phyloP scores from a whole-genome alignment of 2,113 vertebrate species.

The Podocnemis expansa region DNA sequence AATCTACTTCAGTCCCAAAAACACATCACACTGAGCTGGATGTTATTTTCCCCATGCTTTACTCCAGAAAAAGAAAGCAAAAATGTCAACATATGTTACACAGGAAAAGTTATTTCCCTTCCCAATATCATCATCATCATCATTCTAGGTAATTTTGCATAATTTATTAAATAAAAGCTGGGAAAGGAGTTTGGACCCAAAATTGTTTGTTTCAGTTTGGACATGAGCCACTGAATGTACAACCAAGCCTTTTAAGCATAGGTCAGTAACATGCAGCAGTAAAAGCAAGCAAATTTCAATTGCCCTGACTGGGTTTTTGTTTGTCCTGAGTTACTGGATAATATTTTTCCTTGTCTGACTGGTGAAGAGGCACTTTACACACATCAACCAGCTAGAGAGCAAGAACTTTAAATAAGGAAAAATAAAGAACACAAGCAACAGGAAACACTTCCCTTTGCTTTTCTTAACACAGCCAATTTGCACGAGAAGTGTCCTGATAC shows the following conservation, averaged over 20 bases:
- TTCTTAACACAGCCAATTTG: neutral
- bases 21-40: neutral
- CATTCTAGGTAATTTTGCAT: neutral
- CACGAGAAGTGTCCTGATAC: neutral
- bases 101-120: neutral
- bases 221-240: neutral
- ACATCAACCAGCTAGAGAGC: neutral
- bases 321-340: neutral
- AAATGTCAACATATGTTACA: neutral
- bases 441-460: neutral
- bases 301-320: neutral
- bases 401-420: too few relatives aligned
- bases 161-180: neutral
- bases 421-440: neutral
- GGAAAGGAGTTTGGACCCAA: neutral
- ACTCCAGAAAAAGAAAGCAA: neutral
- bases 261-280: neutral
- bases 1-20: neutral
- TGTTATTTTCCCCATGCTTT: neutral
- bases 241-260: rapidly evolving
- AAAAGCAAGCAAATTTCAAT: neutral
- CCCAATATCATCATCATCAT: neutral
- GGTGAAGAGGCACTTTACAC: neutral
- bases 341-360: neutral
- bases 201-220: neutral